Percentiles rank a stretch among this genome's conserved stretches.
Evolutionary conservation across 2,797 vertebrate species (phyloP).

Genomic region (Gallinago solitaria): DNA sequence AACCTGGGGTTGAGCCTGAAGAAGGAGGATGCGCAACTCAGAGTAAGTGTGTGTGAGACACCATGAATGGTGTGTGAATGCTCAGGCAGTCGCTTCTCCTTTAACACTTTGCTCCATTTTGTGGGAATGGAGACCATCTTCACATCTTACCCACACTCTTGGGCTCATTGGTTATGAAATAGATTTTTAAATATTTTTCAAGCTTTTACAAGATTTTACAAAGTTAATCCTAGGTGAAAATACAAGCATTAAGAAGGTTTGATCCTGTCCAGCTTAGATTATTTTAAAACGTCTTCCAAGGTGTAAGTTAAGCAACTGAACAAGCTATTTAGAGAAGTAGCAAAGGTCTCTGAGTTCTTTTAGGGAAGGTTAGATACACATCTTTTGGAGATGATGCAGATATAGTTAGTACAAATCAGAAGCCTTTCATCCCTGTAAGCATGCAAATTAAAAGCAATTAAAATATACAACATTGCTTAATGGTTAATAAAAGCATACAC

Average conservation of each 20-base stretch:
- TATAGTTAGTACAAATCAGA: slow-evolving; percentile 21
- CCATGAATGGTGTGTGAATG: not conserved
- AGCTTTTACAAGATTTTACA: not conserved
- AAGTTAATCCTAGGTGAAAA: not conserved
- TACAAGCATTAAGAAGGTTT: not conserved
- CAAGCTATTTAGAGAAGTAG: not conserved
- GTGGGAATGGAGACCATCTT: not conserved
- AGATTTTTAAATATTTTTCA: not conserved
- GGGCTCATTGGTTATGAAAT: not conserved
- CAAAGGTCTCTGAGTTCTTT: slow-evolving; percentile 11
- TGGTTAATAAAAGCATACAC: not conserved
- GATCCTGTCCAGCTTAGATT: not conserved
- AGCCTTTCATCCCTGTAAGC: not conserved
- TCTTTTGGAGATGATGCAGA: not conserved
- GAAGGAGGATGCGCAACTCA: not conserved
- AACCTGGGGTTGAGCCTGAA: not conserved
- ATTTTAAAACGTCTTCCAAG: not conserved
- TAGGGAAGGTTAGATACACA: not conserved
- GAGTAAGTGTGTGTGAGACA: not conserved
- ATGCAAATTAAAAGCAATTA: slow-evolving; percentile 50
- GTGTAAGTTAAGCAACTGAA: not conserved
- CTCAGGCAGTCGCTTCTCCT: not conserved
- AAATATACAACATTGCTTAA: slow-evolving; percentile 3
- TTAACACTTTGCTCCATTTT: not conserved
- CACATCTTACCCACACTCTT: not conserved